Evolutionary conservation across 2,888 invertebrate genomes (phyloP), one percentile per base, ranked within the genome.

Genomic region (Junonia oenone): DNA sequence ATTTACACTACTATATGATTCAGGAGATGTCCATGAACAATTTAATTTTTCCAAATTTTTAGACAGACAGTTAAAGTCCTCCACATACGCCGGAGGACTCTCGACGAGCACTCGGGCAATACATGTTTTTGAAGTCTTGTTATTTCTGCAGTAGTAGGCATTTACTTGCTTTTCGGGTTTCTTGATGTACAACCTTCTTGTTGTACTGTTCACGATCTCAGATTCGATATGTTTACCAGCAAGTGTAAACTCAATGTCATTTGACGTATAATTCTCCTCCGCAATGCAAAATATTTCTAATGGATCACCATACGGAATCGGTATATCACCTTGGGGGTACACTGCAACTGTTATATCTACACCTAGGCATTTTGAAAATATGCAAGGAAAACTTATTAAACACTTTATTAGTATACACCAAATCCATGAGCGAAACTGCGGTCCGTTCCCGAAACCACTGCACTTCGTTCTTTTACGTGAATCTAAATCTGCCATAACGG

Each of bases 21-120:
- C 68, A 0, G 93, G 92, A 45, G 91, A 86, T 0, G 91, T 92
- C 94, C 96, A 97, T 1, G 92, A 91, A 73, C 97, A 97, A 11
- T 92, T 93, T 64, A 97, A 82, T 66, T 92, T 92, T 51, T 94
- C 92, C 83, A 95, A 94, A 75, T 97, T 95, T 62, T 91, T 85
- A 9, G 95, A 94, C 47, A 93, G 81, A 72, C 97, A 97, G 22
- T 83, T 83, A 69, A 97, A 96, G 74, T 95, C 93, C 6, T 83
- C 78, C 2, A 96, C 93, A 64, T 90, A 78, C 57, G 86, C 74
- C 0, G 96, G 96, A 52, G 91, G 85, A 37, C 86, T 82, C 37
- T 92, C 92, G 49, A 88, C 81, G 40, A 83, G 62, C 0, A 89
- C 81, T 49, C 82, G 72, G 47, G 69, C 78, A 0, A 76, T 51